Evolutionary conservation across 2,113 vertebrate species (phyloP).

Genomic region (Sylvietta virens): DNA sequence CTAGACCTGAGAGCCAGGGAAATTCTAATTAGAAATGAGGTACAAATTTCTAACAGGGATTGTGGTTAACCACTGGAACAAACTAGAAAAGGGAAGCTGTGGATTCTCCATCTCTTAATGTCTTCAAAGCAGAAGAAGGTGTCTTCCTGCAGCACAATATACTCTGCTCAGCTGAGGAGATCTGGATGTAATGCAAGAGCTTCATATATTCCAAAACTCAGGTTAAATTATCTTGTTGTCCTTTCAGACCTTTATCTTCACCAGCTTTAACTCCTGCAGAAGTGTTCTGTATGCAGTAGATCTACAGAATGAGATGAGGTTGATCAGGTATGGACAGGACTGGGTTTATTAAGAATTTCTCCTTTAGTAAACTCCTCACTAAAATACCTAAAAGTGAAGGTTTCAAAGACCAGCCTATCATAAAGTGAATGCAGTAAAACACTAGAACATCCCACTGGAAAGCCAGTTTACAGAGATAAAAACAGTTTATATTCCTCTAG

Average conservation of each 20-base stretch:
- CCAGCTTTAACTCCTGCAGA: background rate
- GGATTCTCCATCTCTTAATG: background rate
- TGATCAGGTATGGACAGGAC: background rate
- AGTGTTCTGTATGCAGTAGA: background rate
- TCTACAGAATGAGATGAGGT: background rate
- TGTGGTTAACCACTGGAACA: conserved; percentile 19
- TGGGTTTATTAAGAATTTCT: background rate
- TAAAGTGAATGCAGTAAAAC: background rate
- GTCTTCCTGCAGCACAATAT: background rate
- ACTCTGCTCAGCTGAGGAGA: background rate
- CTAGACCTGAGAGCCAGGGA: background rate
- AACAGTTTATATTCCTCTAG: background rate
- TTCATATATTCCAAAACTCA: background rate
- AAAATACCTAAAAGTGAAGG: background rate
- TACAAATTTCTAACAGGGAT: background rate
- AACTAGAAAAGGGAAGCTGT: background rate
- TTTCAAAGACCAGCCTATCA: background rate
- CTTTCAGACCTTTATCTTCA: background rate
- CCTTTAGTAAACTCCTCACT: background rate
- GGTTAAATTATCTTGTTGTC: background rate
- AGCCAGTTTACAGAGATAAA: background rate
- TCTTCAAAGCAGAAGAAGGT: background rate
- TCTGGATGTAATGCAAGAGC: background rate
- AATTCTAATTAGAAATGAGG: background rate
- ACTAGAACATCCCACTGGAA: background rate